Percentiles rank a stretch among this genome's conserved stretches.
These are phyloP conservation scores for Hipposideros larvatus DNA, from an alignment of 2,797 vertebrate genomes.

Conservation along the genomic window DNA sequence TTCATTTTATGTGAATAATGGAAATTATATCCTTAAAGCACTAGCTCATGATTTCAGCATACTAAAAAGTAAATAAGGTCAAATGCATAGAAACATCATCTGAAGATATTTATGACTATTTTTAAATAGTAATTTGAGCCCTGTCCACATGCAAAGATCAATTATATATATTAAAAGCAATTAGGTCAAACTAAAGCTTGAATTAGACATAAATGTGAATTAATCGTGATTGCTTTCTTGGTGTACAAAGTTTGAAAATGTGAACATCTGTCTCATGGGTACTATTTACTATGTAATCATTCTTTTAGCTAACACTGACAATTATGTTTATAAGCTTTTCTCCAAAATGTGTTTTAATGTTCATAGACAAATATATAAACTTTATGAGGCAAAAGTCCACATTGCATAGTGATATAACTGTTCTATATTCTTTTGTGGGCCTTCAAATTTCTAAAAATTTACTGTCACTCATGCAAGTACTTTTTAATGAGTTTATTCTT, in stretches of 20 bases:
- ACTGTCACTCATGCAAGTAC: not conserved
- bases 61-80: not conserved
- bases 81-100: not conserved
- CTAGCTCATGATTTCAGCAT: not conserved
- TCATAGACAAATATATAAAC: not conserved
- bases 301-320: not conserved
- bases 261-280: not conserved
- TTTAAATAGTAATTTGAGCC: not conserved
- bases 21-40: not conserved
- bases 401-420: not conserved
- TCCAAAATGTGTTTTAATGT: not conserved
- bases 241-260: not conserved
- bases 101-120: not conserved
- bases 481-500: not conserved
- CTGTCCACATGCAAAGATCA: not conserved
- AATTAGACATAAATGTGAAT: not conserved
- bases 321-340: not conserved
- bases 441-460: not conserved
- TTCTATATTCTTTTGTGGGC: not conserved
- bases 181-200: not conserved
- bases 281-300: not conserved
- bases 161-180: not conserved
- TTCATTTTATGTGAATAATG: constrained; percentile 46
- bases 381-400: not conserved
- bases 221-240: not conserved